Evolutionary conservation across 2,797 vertebrate genomes (phyloP).

Genomic region (Falco columbarius): DNA sequence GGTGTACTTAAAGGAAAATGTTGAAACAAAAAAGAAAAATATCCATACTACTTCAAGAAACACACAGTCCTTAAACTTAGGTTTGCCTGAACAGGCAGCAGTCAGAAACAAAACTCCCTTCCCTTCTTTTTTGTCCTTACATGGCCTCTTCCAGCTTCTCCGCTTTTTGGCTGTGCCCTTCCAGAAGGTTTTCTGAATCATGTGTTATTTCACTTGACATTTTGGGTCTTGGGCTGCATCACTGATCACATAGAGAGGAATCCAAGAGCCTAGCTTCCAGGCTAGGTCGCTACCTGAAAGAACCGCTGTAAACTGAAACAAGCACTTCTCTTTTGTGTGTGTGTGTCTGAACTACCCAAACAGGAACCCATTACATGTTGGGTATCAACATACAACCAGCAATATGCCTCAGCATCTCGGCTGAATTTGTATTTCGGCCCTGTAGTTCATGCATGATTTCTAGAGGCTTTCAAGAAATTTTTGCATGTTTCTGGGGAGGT

Average conservation of each 20-base stretch:
- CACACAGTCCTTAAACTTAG: background rate
- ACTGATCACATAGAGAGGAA: background rate
- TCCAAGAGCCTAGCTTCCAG: background rate
- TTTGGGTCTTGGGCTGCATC: conserved; percentile 1
- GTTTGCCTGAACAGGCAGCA: background rate
- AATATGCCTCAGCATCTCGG: background rate
- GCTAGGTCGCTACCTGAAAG: background rate
- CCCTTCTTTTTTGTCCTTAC: conserved; percentile 10
- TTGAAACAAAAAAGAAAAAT: background rate
- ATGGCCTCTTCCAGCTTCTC: background rate
- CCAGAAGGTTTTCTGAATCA: conserved; percentile 19
- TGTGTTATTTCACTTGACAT: conserved; percentile 38
- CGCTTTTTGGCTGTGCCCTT: background rate
- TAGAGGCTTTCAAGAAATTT: background rate
- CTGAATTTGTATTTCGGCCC: background rate
- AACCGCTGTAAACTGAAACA: background rate
- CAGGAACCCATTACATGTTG: background rate
- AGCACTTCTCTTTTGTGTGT: background rate
- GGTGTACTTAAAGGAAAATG: background rate
- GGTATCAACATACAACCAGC: background rate
- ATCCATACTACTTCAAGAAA: background rate
- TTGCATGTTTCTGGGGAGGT: background rate
- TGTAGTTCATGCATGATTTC: background rate
- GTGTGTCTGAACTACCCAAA: background rate
- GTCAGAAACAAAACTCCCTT: background rate